A percentile compares a stretch with the other conserved stretches of the same genome.
Conservation (phyloP, 2,113 vertebrate species). For the Nibea coibor region DNA sequence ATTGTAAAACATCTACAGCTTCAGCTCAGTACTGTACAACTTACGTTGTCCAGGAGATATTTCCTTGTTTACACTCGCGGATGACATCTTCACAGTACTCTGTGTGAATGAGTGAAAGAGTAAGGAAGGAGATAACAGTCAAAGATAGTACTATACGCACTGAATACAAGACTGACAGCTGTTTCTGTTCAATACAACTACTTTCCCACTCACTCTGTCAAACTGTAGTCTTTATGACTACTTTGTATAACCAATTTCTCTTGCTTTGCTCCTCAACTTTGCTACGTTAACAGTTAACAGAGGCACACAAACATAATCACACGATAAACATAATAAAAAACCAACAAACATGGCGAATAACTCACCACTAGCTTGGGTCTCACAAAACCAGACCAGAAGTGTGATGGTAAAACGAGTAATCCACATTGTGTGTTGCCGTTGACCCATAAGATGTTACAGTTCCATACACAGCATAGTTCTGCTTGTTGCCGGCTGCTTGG, state of each 20-base stretch:
- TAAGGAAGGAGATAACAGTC: background rate
- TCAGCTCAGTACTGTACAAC: background rate
- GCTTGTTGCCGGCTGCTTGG: background rate
- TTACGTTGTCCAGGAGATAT: conserved; percentile 47
- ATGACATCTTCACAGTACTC: background rate
- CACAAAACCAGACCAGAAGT: conserved; percentile 2
- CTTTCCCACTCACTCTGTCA: background rate
- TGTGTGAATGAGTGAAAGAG: background rate
- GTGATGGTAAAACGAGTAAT: conserved; percentile 18
- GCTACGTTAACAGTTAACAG: background rate
- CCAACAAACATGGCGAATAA: background rate
- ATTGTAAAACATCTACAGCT: background rate
- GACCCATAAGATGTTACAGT: background rate
- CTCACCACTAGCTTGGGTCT: background rate
- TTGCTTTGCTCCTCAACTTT: background rate
- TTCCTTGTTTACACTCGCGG: rapidly evolving
- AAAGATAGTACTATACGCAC: background rate
- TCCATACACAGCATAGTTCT: background rate
- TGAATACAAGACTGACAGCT: background rate
- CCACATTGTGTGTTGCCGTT: conserved; percentile 34
- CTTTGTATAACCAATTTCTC: too few species aligned
- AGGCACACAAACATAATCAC: background rate
- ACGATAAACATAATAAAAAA: background rate
- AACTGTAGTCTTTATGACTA: background rate
- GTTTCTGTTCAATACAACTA: background rate